Evolutionary conservation across 2,113 vertebrate genomes (phyloP).

Genomic region (Mohoua ochrocephala): DNA sequence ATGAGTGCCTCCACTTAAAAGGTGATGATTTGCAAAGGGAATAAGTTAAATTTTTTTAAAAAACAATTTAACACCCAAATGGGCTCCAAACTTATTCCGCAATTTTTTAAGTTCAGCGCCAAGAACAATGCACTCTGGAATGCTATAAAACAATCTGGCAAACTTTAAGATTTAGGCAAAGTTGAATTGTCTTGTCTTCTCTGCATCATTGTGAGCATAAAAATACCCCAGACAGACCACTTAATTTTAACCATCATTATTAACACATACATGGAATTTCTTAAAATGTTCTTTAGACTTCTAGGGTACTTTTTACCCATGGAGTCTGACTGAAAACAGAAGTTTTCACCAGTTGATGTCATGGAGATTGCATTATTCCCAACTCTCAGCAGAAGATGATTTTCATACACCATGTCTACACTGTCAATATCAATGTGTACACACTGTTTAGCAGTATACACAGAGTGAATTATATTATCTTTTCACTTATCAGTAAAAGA

Average conservation of each 20-base stretch:
- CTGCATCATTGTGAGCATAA: background rate
- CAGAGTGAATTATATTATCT: background rate
- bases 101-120: background rate
- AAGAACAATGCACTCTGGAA: background rate
- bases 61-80: background rate
- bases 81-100: background rate
- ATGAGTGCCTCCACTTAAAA: background rate
- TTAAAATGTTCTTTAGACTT: background rate
- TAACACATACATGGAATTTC: background rate
- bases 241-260: background rate
- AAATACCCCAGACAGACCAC: background rate
- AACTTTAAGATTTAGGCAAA: background rate
- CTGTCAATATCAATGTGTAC: background rate
- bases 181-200: background rate
- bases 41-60: background rate
- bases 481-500: background rate
- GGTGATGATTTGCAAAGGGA: background rate
- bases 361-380: background rate
- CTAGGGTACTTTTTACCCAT: background rate
- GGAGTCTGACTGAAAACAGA: background rate
- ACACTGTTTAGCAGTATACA: background rate
- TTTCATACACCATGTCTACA: background rate
- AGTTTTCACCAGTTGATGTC: background rate
- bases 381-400: background rate
- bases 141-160: background rate